Base-by-base conservation (phyloP, 2,113 vertebrate species). In the Brachypodius melanocephalos region DNA sequence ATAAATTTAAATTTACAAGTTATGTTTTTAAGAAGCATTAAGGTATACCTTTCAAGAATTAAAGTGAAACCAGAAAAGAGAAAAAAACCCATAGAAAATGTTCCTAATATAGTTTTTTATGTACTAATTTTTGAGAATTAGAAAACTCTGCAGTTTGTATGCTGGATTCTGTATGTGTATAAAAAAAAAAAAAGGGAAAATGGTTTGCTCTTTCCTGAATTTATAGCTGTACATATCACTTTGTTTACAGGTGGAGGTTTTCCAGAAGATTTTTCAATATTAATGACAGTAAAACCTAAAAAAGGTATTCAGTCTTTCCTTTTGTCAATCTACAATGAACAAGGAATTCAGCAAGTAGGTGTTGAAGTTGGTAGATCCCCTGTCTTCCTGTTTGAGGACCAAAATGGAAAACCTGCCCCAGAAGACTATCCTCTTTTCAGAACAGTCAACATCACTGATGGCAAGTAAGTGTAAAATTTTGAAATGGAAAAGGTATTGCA, bases 241-340 rank as follows among this genome's bases (percentile, higher is more conserved):
- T 55, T 89, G 29, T 88, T 96, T 75, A 73, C 95, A 99, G 99
- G 96, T 97, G 98, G 98, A 95, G 96, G 94, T 95, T 99, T 99
- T 94, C 99, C 99, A 48, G 98, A 99, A 98, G 99, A 99, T 96
- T 99, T 99, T 98, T 99, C 99, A 96, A 98, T 99, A 98, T 96
- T 99, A 97, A 98, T 98, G 96, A 99, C 99, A 86, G 94, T 99
- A 87, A 99, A 98, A 93, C 98, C 99, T 89, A 99, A 99, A 95
- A 98, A 98, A 57, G 99, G 98, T 88, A 98, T 98, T 78, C 99
- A 99, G 97, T 98, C 99, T 85, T 99, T 99, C 95, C 98, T 99
- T 92, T 96, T 99, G 91, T 99, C 99, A 71, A 89, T 99, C 86
- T 99, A 99, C 97, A 99, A 98, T 17, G 98, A 98, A 38, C 98